Conservation (phyloP, 2,888 invertebrate genomes). For the Antitype chi region DNA sequence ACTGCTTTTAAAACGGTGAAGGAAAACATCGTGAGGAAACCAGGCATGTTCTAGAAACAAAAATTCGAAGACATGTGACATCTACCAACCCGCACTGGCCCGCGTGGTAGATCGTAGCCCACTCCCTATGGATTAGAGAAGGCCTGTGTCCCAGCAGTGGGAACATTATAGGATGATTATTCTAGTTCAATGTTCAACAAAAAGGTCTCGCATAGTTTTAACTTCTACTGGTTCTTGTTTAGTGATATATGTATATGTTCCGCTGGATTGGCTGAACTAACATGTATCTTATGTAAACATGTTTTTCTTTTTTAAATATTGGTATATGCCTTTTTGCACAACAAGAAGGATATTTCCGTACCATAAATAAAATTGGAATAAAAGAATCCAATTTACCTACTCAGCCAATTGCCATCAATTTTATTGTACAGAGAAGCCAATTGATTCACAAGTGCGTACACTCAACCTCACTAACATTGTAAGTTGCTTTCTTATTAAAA, state of each 20-base stretch:
- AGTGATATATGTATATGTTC: neutral
- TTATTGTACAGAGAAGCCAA: constrained; percentile 64
- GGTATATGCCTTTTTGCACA: neutral
- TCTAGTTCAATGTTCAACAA: neutral
- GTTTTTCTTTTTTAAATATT: neutral
- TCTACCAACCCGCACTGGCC: too few species aligned
- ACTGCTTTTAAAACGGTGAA: too few species aligned
- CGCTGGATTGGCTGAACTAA: neutral
- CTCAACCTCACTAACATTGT: constrained; percentile 66
- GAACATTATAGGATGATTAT: too few species aligned
- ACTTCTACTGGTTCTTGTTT: neutral
- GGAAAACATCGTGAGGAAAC: too few species aligned
- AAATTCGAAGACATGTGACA: too few species aligned
- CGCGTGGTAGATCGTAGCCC: too few species aligned
- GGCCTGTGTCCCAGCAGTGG: too few species aligned
- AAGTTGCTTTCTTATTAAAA: constrained; percentile 68
- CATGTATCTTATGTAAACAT: neutral
- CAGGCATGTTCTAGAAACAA: too few species aligned
- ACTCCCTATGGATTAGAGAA: too few species aligned
- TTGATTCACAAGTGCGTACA: constrained; percentile 61
- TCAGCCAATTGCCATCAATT: constrained; percentile 60
- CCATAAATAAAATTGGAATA: constrained; percentile 32
- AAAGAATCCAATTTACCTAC: constrained; percentile 54
- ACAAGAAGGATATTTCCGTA: constrained; percentile 21
- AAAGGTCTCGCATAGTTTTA: neutral